phyloP scores from a whole-genome alignment of 2,888 invertebrate genomes.

The Tridacna gigas region DNA sequence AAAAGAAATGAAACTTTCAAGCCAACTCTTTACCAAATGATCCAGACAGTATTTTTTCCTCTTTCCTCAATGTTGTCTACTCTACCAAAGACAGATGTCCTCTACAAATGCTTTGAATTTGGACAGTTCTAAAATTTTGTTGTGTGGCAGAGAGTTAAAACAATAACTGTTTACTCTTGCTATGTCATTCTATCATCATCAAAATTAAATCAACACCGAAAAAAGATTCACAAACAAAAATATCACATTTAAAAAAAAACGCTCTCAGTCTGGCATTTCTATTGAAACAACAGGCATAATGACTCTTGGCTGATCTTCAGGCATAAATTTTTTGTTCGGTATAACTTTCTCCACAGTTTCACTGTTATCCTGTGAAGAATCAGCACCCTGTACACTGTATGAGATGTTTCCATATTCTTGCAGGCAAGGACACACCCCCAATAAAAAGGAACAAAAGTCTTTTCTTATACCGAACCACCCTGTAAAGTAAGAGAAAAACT shows the following conservation, averaged over 20 bases:
- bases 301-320: conserved; percentile 85
- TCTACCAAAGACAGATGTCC: too few species aligned
- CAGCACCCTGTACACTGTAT: conserved; percentile 87
- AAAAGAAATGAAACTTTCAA: too few species aligned
- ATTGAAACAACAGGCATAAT: conserved; percentile 81
- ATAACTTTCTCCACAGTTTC: conserved; percentile 43
- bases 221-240: neutral
- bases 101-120: too few species aligned
- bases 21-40: too few species aligned
- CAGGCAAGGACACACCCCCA: conserved; percentile 96
- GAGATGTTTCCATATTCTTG: conserved; percentile 99
- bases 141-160: too few species aligned
- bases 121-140: too few species aligned
- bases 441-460: conserved; percentile 98
- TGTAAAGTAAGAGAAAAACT: conserved; percentile 85
- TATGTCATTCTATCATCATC: too few species aligned
- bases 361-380: conserved; percentile 41
- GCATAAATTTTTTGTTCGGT: conserved; percentile 84
- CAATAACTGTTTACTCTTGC: too few species aligned
- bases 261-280: conserved; percentile 75
- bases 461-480: conserved; percentile 99
- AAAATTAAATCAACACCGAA: too few species aligned
- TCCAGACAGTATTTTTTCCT: too few species aligned
- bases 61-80: too few species aligned
- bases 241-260: neutral